Percentiles rank a stretch among this genome's conserved stretches.
These are phyloP conservation scores for Propithecus deckenii DNA, from an alignment of 2,797 vertebrate species.

Conservation along the genomic window DNA sequence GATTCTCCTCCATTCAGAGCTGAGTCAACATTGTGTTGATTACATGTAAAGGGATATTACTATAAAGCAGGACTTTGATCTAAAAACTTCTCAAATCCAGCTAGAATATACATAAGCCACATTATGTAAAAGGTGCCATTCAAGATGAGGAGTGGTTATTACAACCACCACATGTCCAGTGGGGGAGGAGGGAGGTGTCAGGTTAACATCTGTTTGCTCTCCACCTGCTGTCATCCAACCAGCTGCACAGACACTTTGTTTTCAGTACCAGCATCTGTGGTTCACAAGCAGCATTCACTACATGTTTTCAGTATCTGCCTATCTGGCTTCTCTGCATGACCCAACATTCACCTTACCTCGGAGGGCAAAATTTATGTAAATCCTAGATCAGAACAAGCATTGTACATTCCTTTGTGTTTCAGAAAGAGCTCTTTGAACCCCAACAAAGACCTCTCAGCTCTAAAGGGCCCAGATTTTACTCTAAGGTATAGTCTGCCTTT, in stretches of 20 bases:
- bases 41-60: neutral
- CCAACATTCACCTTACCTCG: neutral
- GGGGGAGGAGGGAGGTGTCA: neutral
- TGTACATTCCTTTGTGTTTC: slow-evolving; percentile 11
- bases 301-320: neutral
- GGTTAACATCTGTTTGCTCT: neutral
- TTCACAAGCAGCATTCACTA: neutral
- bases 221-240: neutral
- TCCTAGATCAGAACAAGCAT: slow-evolving; percentile 3
- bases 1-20: neutral
- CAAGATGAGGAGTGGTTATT: neutral
- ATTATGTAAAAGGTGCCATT: slow-evolving; percentile 17
- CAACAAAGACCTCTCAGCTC: neutral
- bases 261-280: neutral
- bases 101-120: neutral
- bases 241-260: neutral
- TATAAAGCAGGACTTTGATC: neutral
- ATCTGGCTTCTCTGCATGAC: neutral
- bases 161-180: neutral
- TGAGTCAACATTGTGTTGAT: neutral
- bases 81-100: slow-evolving; percentile 21
- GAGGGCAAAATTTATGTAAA: neutral
- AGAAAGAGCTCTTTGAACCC: slow-evolving; percentile 3
- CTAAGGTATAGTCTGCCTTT: neutral
- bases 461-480: neutral